Base-by-base conservation (phyloP, 2,888 invertebrate species). In the Tortrix viridana region DNA sequence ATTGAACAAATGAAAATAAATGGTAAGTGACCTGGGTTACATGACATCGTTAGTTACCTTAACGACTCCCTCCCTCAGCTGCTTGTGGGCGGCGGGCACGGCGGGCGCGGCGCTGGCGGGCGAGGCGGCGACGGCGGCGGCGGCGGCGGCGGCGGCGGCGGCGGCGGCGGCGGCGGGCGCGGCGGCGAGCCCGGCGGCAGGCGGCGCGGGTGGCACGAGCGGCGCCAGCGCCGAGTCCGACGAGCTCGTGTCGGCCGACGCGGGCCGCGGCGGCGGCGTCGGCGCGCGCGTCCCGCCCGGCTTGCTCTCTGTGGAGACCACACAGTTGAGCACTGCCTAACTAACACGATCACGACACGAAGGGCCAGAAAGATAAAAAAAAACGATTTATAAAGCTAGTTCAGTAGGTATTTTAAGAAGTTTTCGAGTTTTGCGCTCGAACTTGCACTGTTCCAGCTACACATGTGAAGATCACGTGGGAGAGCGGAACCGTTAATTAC, bases 211-310 rank as follows among this genome's bases (percentile, higher is more conserved):
- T 18, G 84, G 75, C 53, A 80, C 83, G 14, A 87, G 82, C 66
- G 89, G 89, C 63, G 92, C 83, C 75, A 90, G 90, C 70, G 91
- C 86, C 1, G 90, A 87, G 84, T 91, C 89, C 65, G 93, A 92
- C 64, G 93, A 91, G 46, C 93, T 93, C 19, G 94, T 93, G 79
- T 94, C 94, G 41, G 92, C 92, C 47, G 93, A 94, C 58, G 92
- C 88, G 60, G 88, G 91, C 65, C 90, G 82, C 65, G 89, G 86
- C 68, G 88, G 92, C 44, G 87, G 93, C 65, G 86, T 0, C 87
- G 85, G 67, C 66, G 72, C 48, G 57, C 7, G 79, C 67, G 1
- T 78, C 70, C 66, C 16, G 73, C 72, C 26, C 5, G 80, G 50
- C 26, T 62, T 50, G 19, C 16, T 50, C 1, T 62, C 62, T 62